These are phyloP conservation scores for Parascotia fuliginaria DNA, from an alignment of 2,888 invertebrate species.

Conservation along the genomic window DNA sequence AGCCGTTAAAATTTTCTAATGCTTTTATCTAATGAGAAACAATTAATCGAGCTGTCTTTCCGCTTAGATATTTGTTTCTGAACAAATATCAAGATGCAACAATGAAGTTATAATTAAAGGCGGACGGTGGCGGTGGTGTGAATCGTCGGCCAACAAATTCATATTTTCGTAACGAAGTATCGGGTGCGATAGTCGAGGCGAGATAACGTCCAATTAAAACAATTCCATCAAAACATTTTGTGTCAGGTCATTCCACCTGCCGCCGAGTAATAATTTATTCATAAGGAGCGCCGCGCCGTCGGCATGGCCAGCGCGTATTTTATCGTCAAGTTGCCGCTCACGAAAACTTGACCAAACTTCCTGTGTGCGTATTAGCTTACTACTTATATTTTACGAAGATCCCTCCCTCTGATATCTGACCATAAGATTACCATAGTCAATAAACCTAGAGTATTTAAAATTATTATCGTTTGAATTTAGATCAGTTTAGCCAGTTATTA, in stretches of 20 bases:
- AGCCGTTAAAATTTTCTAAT: conserved; percentile 24
- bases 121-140: conserved; percentile 72
- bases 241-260: conserved; percentile 86
- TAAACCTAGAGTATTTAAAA: not conserved
- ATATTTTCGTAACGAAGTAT: conserved; percentile 76
- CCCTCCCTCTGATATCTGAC: not conserved
- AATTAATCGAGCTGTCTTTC: conserved; percentile 53
- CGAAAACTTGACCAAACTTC: conserved; percentile 37
- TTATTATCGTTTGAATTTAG: not conserved
- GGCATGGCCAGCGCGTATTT: conserved; percentile 44
- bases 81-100: conserved; percentile 61
- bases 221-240: conserved; percentile 85
- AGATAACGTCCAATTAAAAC: conserved; percentile 85
- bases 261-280: conserved; percentile 79
- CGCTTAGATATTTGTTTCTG: conserved; percentile 71
- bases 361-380: conserved; percentile 25
- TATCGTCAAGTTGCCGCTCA: conserved; percentile 37
- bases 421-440: not conserved
- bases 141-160: conserved; percentile 72
- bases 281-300: conserved; percentile 69
- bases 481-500: not conserved
- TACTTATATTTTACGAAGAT: conserved; percentile 1
- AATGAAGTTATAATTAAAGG: conserved; percentile 62
- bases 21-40: conserved; percentile 48
- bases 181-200: conserved; percentile 68